Evolutionary conservation across 53 echinoderm and acorn worm genomes (phyloP).

Genomic region (Holothuria scabra): DNA sequence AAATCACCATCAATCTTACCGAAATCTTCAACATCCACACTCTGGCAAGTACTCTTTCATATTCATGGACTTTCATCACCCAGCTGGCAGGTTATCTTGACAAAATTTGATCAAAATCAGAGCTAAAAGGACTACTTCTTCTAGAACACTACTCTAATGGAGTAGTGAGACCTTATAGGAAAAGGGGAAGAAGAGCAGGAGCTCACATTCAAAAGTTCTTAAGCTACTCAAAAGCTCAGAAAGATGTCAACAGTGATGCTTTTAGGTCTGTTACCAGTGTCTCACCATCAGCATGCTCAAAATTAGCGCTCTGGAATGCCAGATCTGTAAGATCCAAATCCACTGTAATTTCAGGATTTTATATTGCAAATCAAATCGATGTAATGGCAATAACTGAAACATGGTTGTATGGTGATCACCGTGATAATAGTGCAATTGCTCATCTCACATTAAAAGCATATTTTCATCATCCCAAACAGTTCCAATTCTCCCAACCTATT

Average conservation of each 20-base stretch:
- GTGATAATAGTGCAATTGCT: conserved; percentile 35
- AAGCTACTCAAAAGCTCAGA: background rate
- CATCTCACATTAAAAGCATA: conserved; percentile 20
- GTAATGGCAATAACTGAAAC: conserved; percentile 28
- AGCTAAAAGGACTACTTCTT: no score
- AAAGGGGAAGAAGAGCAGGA: conserved; percentile 10
- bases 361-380: conserved; percentile 40
- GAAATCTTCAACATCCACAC: no score
- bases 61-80: no score
- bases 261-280: background rate
- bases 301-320: conserved; percentile 46
- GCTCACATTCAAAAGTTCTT: conserved; percentile 6
- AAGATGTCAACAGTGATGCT: background rate
- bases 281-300: background rate
- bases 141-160: no score
- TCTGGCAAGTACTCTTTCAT: no score
- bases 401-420: conserved; percentile 43
- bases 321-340: conserved; percentile 15
- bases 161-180: no score
- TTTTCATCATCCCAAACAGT: no score
- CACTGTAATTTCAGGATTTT: conserved; percentile 21
- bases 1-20: no score
- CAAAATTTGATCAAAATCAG: no score
- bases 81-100: no score
- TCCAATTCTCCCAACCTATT: no score